Percentiles rank a stretch among this genome's conserved stretches.
phyloP scores from a whole-genome alignment of 2,113 vertebrate genomes.

The Cryptotis parvus region DNA sequence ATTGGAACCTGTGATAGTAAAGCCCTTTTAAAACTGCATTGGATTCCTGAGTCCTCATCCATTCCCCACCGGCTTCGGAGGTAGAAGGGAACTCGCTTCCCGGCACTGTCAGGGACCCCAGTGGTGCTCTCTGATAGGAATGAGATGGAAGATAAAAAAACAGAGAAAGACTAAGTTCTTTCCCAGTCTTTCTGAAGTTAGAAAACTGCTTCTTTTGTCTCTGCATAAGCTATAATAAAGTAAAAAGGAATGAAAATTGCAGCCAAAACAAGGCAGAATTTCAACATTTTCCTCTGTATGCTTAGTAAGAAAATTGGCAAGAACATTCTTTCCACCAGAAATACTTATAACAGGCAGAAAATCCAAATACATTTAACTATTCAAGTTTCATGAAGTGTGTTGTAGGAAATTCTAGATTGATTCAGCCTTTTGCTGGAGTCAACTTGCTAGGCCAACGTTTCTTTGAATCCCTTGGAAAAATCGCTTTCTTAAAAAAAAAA shows the following conservation, averaged over 20 bases:
- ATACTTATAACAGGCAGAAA: conserved; percentile 39
- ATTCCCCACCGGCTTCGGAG: too few relatives aligned
- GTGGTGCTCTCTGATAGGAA: too few relatives aligned
- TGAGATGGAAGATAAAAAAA: too few relatives aligned
- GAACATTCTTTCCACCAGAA: conserved; percentile 18
- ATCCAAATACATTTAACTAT: conserved; percentile 65
- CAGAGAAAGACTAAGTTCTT: not conserved
- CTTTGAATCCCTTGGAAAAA: conserved; percentile 40
- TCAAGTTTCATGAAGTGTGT: conserved; percentile 54
- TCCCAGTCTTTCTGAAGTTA: not conserved
- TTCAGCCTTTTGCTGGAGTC: conserved; percentile 13
- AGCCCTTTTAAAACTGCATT: too few relatives aligned
- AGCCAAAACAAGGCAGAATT: conserved; percentile 41
- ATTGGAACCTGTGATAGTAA: too few relatives aligned
- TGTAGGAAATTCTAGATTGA: conserved; percentile 52
- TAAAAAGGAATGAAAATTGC: not conserved
- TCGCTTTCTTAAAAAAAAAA: not conserved
- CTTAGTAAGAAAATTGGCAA: conserved; percentile 45
- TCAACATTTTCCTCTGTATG: conserved; percentile 21
- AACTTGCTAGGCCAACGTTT: not conserved
- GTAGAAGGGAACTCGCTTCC: too few relatives aligned
- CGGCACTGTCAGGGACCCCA: too few relatives aligned
- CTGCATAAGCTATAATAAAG: conserved; percentile 47
- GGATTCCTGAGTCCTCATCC: too few relatives aligned
- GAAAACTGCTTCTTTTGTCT: conserved; percentile 38